A percentile compares a stretch with the other conserved stretches of the same genome.
phyloP scores from a whole-genome alignment of 2,888 invertebrate genomes.

The Sminthurides aquaticus region DNA sequence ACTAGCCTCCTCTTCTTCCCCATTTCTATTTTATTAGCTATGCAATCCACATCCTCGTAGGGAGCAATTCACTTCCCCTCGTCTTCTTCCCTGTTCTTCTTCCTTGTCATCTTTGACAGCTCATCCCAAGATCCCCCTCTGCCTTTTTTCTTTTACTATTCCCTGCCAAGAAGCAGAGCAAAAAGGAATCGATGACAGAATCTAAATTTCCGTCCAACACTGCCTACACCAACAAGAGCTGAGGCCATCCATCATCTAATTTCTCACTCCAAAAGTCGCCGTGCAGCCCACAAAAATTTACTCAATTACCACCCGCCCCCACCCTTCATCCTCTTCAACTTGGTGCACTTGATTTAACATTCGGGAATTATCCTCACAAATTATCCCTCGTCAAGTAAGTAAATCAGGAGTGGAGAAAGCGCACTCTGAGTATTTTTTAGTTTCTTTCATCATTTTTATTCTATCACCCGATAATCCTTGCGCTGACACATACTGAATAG shows the following conservation, averaged over 20 bases:
- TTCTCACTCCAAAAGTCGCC: neutral
- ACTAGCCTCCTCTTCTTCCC: no score
- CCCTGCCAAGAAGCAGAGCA: neutral
- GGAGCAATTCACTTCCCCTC: neutral
- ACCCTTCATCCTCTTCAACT: no score
- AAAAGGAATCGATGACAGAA: neutral
- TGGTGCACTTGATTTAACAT: no score
- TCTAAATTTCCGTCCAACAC: neutral
- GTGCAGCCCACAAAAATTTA: neutral
- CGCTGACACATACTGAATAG: no score
- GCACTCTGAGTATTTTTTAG: no score
- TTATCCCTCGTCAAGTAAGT: no score
- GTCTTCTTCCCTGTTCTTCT: constrained; percentile 7
- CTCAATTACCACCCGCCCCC: neutral
- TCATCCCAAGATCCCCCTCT: neutral
- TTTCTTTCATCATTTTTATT: no score
- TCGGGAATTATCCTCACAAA: no score
- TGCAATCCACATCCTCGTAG: neutral
- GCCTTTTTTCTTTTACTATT: neutral
- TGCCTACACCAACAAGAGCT: no score
- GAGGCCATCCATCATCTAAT: neutral
- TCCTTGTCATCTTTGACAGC: neutral
- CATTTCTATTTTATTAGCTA: neutral
- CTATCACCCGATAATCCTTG: no score
- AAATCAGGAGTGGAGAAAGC: no score